phyloP scores from a whole-genome alignment of 2,888 invertebrate genomes.

The Vanessa cardui region DNA sequence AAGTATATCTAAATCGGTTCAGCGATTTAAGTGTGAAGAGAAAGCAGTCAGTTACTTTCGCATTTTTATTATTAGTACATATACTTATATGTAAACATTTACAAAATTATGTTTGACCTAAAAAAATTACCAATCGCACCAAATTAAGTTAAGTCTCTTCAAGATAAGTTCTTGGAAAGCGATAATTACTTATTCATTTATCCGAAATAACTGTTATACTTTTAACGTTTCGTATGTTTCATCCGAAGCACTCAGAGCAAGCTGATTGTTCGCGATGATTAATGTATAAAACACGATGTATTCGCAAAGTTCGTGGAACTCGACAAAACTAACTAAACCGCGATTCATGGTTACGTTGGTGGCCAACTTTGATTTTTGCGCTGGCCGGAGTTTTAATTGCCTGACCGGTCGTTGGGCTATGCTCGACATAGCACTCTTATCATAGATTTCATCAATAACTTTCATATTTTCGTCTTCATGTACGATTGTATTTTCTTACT shows the following conservation, averaged over 20 bases:
- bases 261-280: slow-evolving; percentile 49
- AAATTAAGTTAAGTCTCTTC: not conserved
- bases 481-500: no score
- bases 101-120: not conserved
- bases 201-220: not conserved
- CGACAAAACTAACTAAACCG: slow-evolving; percentile 39
- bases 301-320: slow-evolving; percentile 41
- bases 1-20: no score
- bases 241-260: slow-evolving; percentile 44
- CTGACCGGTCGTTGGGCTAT: not conserved
- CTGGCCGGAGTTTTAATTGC: slow-evolving; percentile 29
- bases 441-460: no score
- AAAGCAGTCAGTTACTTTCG: no score
- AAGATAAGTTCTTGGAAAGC: not conserved
- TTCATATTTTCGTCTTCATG: no score
- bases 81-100: no score
- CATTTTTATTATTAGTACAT: not conserved
- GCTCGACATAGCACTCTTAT: no score
- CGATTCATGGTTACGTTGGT: slow-evolving; percentile 42
- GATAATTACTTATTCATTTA: not conserved
- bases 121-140: not conserved
- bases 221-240: slow-evolving; percentile 24
- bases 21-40: no score
- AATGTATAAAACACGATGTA: slow-evolving; percentile 50
- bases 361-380: slow-evolving; percentile 38